Evolutionary conservation across 2,888 invertebrate species (phyloP), one percentile per base, ranked within the genome.

Genomic region (Sipha maydis): DNA sequence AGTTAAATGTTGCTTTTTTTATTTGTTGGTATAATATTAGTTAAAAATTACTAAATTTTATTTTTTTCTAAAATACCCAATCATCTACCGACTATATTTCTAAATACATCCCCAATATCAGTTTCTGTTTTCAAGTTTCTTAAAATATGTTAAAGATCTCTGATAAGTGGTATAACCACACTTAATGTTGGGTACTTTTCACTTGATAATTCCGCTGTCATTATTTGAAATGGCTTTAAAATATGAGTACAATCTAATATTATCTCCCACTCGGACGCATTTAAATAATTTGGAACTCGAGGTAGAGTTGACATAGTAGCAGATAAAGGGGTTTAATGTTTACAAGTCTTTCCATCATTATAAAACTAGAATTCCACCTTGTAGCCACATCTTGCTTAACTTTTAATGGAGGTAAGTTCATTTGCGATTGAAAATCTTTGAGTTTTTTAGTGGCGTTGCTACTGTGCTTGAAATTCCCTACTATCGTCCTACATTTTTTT

Each of bases 381-480:
- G 91, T 91, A 0, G 71, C 69, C 48, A 91, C 90, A 79, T 91
- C 91, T 90, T 91, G 90, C 89, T 90, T 90, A 17, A 91, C 89
- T 90, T 91, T 77, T 85, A 85, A 76, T n/a, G n/a, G n/a, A n/a
- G n/a, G n/a, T n/a, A n/a, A n/a, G n/a, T n/a, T n/a, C n/a, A n/a
- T n/a, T n/a, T 67, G 90, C 41, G 89, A 77, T 90, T 91, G 91
- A 89, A 90, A 90, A 89, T 90, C 83, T 80, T 41, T 38, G 71
- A 90, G 89, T 28, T 89, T 89, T 89, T 90, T n/a, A 88, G 75
- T 90, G 38, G 90, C 86, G 89, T 89, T 90, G 41, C 80, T 89
- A 88, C 91, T 91, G 85, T 90, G 89, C 90, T 91, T 91, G 89
- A 91, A 90, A 90, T 91, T 90, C 38, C 90, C 80, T 79, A 91